Evolutionary conservation across 37 sponge, comb jelly and placozoan genomes (phyloP).

Genomic region (Dysidea cf. avara): DNA sequence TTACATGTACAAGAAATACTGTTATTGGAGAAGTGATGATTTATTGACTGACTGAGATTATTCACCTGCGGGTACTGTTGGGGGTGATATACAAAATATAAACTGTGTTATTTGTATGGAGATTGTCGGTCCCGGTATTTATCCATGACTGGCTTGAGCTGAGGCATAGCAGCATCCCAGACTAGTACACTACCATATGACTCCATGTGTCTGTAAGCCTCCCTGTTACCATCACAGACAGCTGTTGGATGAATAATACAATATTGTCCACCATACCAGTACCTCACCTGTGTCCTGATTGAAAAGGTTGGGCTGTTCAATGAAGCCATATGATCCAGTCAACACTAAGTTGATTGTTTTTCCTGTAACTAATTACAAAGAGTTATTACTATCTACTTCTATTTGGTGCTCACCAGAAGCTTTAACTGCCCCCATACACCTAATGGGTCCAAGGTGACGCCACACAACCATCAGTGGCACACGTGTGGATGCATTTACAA

Average conservation of each 20-base stretch:
- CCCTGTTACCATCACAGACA: no score
- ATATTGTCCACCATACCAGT: background rate
- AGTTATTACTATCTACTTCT: background rate
- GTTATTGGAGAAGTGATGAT: no score
- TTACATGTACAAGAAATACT: no score
- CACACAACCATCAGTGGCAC: conserved; percentile 38
- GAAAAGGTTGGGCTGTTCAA: conserved; percentile 8
- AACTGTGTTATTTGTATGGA: no score
- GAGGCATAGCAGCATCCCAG: conserved; percentile 77
- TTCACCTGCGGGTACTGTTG: no score
- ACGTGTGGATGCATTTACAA: conserved; percentile 48
- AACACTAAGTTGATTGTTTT: conserved; percentile 42
- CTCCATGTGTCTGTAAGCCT: no score
- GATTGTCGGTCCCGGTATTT: no score
- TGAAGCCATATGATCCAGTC: conserved; percentile 58
- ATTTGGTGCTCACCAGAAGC: conserved; percentile 31
- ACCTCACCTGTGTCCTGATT: conserved; percentile 7
- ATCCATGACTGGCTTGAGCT: conserved; percentile 29
- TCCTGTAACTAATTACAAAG: conserved; percentile 12
- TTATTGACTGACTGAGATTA: no score
- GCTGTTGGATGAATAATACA: background rate
- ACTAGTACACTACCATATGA: conserved; percentile 57
- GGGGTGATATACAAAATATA: no score
- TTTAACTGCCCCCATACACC: conserved; percentile 20
- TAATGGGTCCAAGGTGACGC: conserved; percentile 41